Percentiles rank a stretch among this genome's conserved stretches.
Conservation (phyloP, 2,113 vertebrate species). For the Beaufortia kweichowensis region DNA sequence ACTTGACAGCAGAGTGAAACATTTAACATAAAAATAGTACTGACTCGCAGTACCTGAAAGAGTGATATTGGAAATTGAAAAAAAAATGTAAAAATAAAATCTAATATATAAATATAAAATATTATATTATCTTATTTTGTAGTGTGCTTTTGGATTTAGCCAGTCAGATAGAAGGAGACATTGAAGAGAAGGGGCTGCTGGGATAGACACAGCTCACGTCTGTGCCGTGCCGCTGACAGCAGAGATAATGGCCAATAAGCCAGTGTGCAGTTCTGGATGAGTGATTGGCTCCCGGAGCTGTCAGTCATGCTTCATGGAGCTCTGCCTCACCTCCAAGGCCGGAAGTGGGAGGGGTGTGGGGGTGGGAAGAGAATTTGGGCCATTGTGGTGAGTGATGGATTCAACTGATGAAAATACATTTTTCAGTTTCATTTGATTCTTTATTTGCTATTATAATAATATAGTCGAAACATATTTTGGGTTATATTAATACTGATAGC, state of each 20-base stretch:
- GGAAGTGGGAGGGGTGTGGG: not conserved
- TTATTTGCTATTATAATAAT: too few relatives aligned
- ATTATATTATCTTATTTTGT: not conserved
- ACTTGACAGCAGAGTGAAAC: too few relatives aligned
- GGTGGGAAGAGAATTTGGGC: not conserved
- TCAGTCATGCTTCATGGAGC: constrained; percentile 77
- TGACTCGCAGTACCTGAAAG: too few relatives aligned
- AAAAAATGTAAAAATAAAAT: too few relatives aligned
- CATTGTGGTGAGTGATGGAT: not conserved
- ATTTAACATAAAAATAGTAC: too few relatives aligned
- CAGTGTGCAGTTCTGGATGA: constrained; percentile 82
- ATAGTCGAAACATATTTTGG: too few relatives aligned
- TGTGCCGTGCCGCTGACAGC: constrained; percentile 77
- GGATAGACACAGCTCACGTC: constrained; percentile 77
- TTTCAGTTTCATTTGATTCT: too few relatives aligned
- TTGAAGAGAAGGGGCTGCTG: constrained; percentile 79
- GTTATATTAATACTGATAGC: too few relatives aligned
- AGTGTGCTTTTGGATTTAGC: not conserved
- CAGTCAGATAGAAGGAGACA: constrained; percentile 78
- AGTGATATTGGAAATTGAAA: too few relatives aligned
- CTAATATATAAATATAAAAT: too few relatives aligned
- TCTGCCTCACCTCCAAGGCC: constrained; percentile 71
- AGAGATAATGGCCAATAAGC: constrained; percentile 96
- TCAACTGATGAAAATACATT: too few relatives aligned
- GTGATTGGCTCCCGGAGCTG: constrained; percentile 84